Evolutionary conservation across 2,113 vertebrate species (phyloP), one percentile per base, ranked within the genome.

Genomic region (Odocoileus hemionus): DNA sequence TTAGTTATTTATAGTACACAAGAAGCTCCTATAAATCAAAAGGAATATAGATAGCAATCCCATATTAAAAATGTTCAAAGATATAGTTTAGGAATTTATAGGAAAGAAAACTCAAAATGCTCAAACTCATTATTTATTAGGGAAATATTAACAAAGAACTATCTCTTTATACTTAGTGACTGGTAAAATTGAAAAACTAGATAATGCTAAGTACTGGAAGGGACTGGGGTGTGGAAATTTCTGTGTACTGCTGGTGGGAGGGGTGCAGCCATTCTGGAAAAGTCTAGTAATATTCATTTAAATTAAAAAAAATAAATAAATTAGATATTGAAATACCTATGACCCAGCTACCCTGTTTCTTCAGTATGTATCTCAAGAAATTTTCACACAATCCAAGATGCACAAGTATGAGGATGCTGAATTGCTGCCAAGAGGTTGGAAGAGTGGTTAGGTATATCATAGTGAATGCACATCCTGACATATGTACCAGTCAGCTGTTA

Each of bases 11-110:
- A 91, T 60, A 94, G 60, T 52, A 39, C 43, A 86, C 6, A 57
- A 80, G 57, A 86, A 87, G 92, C 36, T 61, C n/a, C n/a, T 76
- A 5, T 50, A 61, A 94, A 80, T 85, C 36, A 79, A 95, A 95
- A 74, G 64, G 23, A 92, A 94, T 94, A 67, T 60, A 94, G 15
- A 85, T 1, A 91, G 85, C 50, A 96, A 57, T 9, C 13, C 6
- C 43, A 86, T 93, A 93, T 95, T 94, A 21, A 93, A 91, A 94
- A 84, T 67, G 45, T 36, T 84, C 80, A 93, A 97, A 93, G 36
- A 26, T 64, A 1, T 61, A n/a, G 79, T 78, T 93, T 95, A 78
- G 64, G 39, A 89, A 60, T 86, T 93, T 89, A 61, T 82, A 47
- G 16, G 67, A 92, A 97, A 67, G 25, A 54, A 97, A 96, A 61